Evolutionary conservation across 1,140 invertebrate genomes (phyloP).

Genomic region (Ephestia elutella): DNA sequence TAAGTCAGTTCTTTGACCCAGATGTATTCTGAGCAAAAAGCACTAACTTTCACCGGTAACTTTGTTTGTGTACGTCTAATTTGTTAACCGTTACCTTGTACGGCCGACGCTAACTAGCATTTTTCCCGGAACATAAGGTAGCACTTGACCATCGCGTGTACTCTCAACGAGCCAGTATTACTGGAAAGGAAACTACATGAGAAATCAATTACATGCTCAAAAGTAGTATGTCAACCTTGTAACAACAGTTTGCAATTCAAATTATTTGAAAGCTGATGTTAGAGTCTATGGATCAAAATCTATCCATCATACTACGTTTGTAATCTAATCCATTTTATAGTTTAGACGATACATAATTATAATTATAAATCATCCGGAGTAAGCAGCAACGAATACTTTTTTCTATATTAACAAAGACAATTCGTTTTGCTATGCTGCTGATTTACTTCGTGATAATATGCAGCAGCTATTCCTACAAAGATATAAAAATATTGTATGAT

Average conservation of each 20-base stretch:
- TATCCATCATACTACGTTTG: no score
- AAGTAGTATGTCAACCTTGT: not conserved
- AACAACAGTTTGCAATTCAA: conserved; percentile 1
- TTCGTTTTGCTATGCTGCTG: no score
- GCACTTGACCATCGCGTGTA: conserved; percentile 13
- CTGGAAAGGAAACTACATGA: conserved; percentile 26
- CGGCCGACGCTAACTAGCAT: not conserved
- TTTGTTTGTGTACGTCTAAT: not conserved
- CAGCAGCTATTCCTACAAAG: no score
- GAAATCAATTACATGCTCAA: conserved; percentile 29
- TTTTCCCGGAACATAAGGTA: conserved; percentile 12
- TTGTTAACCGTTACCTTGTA: conserved; percentile 1
- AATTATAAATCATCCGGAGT: no score
- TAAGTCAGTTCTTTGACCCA: not conserved
- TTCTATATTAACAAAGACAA: no score
- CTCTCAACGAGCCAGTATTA: conserved; percentile 22
- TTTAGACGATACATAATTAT: no score
- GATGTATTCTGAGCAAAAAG: not conserved
- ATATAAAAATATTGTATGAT: no score
- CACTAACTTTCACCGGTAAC: not conserved
- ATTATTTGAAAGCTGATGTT: conserved; percentile 16
- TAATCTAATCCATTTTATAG: no score
- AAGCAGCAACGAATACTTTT: no score
- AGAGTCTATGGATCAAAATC: not conserved
- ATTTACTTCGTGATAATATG: no score